Conservation (phyloP, 2,797 vertebrate genomes). For the Eulemur coronatus region DNA sequence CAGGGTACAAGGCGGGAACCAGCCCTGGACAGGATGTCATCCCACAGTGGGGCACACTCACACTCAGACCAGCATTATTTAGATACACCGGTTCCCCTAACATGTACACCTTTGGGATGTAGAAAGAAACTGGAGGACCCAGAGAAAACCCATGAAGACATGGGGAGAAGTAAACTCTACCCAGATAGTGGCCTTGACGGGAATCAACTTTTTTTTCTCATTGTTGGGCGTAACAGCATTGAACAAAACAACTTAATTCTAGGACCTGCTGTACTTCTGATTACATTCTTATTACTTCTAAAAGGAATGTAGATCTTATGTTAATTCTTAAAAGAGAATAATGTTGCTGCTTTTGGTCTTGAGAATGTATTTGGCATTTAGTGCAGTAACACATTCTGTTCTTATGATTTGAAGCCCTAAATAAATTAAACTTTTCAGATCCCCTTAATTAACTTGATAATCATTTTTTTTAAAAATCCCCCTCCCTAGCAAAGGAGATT, state of each 20-base stretch:
- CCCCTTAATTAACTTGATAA: background rate
- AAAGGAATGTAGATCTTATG: background rate
- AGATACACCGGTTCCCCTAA: background rate
- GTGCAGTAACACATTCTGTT: background rate
- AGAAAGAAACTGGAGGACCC: background rate
- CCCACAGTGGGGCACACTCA: background rate
- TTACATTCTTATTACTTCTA: background rate
- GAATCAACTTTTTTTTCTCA: background rate
- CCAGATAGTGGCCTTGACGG: background rate
- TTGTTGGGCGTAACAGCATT: background rate
- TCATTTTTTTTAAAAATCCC: background rate
- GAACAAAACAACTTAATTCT: background rate
- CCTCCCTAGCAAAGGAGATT: background rate
- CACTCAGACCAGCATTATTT: background rate
- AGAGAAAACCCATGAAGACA: background rate
- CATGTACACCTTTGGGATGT: background rate
- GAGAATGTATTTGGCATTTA: background rate
- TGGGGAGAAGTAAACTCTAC: background rate
- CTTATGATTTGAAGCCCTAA: background rate
- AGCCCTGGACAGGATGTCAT: background rate
- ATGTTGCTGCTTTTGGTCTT: background rate
- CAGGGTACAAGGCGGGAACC: background rate
- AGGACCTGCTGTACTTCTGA: background rate
- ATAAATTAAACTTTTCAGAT: background rate
- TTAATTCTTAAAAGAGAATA: conserved; percentile 17